Evolutionary conservation across 1,140 invertebrate species (phyloP), one percentile per base, ranked within the genome.

Genomic region (Diachasma alloeum): DNA sequence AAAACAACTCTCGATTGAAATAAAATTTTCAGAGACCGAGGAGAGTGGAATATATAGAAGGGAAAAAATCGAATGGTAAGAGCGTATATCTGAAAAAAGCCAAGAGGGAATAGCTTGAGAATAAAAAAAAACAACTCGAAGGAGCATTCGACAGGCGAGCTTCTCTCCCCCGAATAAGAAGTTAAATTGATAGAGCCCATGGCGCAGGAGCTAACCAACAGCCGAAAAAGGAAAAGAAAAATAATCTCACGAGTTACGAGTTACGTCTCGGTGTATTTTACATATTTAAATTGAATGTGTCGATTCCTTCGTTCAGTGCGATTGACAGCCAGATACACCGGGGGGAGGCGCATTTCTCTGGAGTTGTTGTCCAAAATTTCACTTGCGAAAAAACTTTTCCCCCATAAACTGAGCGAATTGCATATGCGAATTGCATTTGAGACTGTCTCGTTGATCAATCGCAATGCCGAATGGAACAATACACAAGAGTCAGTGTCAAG

Each of bases 261-360:
- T 80, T 74, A 81, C 81, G 79, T 31, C n/a, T n/a, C n/a, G 72
- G 48, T 84, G 81, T 85, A 83, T 81, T 86, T 86, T 84, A 82
- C 84, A 85, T 86, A 85, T 85, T 86, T 86, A 86, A 86, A 86
- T 86, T 86, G 85, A 81, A 85, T 83, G 84, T 85, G 82, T 85
- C 85, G 84, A 86, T 85, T 84, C 82, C 80, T 76, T 81, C 79
- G 74, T 80, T 81, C 53, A 31, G 24, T 56, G 42, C 75, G 81
- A 83, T 82, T 85, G 83, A 85, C 85, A 84, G 80, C 74, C 80
- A 42, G 48, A n/a, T 53, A 53, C 17, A 53, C 48, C 48, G 4
- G 17, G 4, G 17, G 17, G 48, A 53, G 48, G 11, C 22, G 24
- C 4, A 24, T n/a, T 63, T 11, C 24, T 24, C 59, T 22, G 4